A percentile compares a stretch with the other conserved stretches of the same genome.
These are phyloP conservation scores for Patella caerulea DNA, from an alignment of 2,888 invertebrate genomes.

Conservation along the genomic window DNA sequence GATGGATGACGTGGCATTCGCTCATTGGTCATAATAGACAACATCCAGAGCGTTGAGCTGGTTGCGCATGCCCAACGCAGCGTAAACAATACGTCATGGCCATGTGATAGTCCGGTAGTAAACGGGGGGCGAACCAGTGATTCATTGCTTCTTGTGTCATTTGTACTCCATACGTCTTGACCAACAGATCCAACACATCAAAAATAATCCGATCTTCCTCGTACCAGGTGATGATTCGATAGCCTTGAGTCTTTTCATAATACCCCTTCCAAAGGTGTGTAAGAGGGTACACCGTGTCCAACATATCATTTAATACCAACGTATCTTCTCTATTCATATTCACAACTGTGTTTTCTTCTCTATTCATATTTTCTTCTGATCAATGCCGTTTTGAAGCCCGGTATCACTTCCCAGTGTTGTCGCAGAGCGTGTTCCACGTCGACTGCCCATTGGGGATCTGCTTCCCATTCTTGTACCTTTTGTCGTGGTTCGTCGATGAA, in stretches of 20 bases:
- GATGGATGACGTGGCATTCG: background rate
- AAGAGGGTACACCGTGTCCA: too few relatives aligned
- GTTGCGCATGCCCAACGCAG: too few relatives aligned
- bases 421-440: background rate
- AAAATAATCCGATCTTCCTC: background rate
- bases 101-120: background rate
- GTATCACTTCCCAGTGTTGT: background rate
- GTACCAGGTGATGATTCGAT: background rate
- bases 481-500: background rate
- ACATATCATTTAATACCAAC: too few relatives aligned
- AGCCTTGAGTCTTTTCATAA: too few relatives aligned
- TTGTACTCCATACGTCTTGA: background rate
- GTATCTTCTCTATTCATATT: too few relatives aligned
- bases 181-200: background rate
- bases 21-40: background rate
- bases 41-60: background rate
- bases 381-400: background rate
- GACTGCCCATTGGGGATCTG: background rate
- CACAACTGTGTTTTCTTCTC: too few relatives aligned
- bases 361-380: too few relatives aligned
- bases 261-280: too few relatives aligned
- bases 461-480: background rate
- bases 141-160: background rate
- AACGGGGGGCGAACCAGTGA: background rate
- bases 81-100: background rate